These are phyloP conservation scores for Podabrus alpinus DNA, from an alignment of 2,888 invertebrate genomes.

Conservation along the genomic window DNA sequence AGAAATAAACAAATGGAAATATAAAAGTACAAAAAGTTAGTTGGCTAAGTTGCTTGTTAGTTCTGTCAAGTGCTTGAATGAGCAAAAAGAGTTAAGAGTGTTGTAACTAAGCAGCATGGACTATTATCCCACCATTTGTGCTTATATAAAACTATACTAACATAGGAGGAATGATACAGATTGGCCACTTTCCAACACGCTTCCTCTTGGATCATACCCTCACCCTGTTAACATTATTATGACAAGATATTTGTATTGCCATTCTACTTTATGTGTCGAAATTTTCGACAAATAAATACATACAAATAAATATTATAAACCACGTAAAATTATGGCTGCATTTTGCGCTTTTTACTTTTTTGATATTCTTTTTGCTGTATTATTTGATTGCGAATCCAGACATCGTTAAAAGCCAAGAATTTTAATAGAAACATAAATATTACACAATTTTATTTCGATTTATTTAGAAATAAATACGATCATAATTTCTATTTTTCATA, in stretches of 20 bases:
- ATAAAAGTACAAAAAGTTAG: slow-evolving; percentile 18
- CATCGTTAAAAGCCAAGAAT: slow-evolving; percentile 40
- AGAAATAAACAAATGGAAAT: slow-evolving; percentile 5
- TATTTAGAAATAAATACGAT: background rate
- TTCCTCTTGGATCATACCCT: slow-evolving; percentile 41
- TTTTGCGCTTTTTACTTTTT: slow-evolving; percentile 21
- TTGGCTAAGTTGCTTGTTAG: slow-evolving; percentile 23
- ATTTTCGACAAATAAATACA: slow-evolving; percentile 15
- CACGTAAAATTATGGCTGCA: slow-evolving; percentile 25
- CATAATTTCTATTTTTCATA: background rate
- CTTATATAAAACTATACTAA: slow-evolving; percentile 43
- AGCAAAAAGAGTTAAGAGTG: slow-evolving; percentile 33
- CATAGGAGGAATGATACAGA: slow-evolving; percentile 41
- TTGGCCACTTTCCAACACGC: slow-evolving; percentile 52
- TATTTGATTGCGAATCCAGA: slow-evolving; percentile 27
- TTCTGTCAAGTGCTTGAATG: slow-evolving; percentile 18
- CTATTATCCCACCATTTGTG: slow-evolving; percentile 44
- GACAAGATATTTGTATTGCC: slow-evolving; percentile 29
- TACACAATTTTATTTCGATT: slow-evolving; percentile 4
- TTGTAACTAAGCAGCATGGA: slow-evolving; percentile 43
- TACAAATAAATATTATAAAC: slow-evolving; percentile 29
- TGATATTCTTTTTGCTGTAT: background rate
- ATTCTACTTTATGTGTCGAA: slow-evolving; percentile 15
- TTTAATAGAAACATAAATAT: slow-evolving; percentile 41
- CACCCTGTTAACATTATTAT: slow-evolving; percentile 8